Conservation (phyloP, 2,797 vertebrate species). For the Artibeus lituratus region DNA sequence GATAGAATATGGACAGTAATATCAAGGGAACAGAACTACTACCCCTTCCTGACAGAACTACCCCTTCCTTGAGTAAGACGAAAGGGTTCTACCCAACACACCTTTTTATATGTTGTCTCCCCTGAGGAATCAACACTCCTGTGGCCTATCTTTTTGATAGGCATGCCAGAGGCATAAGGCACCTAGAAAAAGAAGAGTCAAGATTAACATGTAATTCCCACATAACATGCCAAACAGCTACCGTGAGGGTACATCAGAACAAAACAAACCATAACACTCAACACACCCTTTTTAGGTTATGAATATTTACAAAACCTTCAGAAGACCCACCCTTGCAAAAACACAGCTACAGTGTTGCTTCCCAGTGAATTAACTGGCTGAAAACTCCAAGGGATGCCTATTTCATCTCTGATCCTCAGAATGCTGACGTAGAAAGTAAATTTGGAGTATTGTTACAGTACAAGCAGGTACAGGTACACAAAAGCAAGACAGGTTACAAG, state of each 20-base stretch:
- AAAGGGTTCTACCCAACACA: constrained; percentile 67
- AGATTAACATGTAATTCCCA: constrained; percentile 18
- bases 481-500: background rate
- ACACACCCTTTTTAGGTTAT: background rate
- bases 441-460: background rate
- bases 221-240: background rate
- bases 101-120: constrained; percentile 99
- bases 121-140: constrained; percentile 95
- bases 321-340: background rate
- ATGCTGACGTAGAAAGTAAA: background rate
- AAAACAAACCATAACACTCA: background rate
- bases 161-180: constrained; percentile 84
- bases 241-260: background rate
- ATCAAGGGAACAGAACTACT: background rate
- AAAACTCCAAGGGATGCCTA: background rate
- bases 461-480: background rate
- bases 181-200: constrained; percentile 80
- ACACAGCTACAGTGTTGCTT: background rate
- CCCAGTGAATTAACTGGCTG: background rate
- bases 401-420: background rate
- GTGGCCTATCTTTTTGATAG: constrained; percentile 95
- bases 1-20: background rate
- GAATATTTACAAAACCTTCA: constrained; percentile 14
- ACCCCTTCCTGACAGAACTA: background rate
- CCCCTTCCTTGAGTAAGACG: background rate